Base-by-base conservation (phyloP, 37 sponge, comb jelly and placozoan species). In the Crambe crambe region DNA sequence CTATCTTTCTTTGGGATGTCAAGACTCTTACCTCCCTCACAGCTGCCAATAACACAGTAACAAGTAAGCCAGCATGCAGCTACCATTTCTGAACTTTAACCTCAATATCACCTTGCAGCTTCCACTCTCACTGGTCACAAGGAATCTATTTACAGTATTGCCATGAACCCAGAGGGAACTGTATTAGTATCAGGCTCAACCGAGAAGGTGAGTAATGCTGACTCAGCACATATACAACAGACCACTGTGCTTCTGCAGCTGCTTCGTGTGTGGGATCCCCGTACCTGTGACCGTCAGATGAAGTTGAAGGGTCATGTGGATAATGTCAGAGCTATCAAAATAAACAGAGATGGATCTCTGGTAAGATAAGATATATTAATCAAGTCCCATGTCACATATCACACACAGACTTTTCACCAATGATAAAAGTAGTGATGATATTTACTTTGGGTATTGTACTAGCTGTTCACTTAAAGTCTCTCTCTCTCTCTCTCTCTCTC, bases 241-340 rank as follows among this genome's bases (percentile, higher is more conserved):
- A 61, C 6, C 15, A 21, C 15, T 63, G 78, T 63, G 67, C 21
- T 29, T 44, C 43, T n/a, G 1, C 36, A 76, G 87, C 42, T 72
- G 38, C 66, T 82, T 21, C 70, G 83, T 39, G 92, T 86, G 58
- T 98, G 96, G 99, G 99, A 95, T 60, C 86, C 92, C 9, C 61
- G 89, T 2, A 75, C 84, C 12, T 68, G 63, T 27, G 39, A 20
- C 0, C 73, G 75, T 47, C 1, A 73, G 37, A 91, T 83, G 85
- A 89, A 95, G 72, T 70, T 96, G 40, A 89, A 89, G 40, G 99
- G 99, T 18, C 99, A 98, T 68, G 75, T 92, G 6, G 96, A 95
- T 80, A 95, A 95, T 37, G 88, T 98, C 34, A 68, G 93, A 31
- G 51, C 96, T 0, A 73, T 98, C 5, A 68, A 86, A 15, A 56